Conservation (phyloP, 1,140 invertebrate species). For the Zaprionus ghesquierei region DNA sequence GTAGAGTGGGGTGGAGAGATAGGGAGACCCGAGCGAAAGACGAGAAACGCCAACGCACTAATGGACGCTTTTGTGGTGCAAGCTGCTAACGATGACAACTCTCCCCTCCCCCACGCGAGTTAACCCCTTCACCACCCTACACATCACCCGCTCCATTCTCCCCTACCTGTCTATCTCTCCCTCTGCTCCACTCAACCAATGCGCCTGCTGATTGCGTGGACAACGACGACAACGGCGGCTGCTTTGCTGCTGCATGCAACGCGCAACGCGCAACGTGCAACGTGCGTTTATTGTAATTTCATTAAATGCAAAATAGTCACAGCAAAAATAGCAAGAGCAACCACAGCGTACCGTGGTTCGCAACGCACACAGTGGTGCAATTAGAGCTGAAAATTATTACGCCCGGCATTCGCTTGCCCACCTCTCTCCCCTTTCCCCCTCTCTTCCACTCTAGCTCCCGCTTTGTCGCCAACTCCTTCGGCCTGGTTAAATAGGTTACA, state of each 20-base stretch:
- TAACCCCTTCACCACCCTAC: not conserved
- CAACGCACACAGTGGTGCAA: conserved; percentile 34
- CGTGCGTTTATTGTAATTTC: conserved; percentile 77
- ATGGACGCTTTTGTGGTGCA: conserved; percentile 59
- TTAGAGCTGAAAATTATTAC: conserved; percentile 70
- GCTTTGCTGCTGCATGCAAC: conserved; percentile 29
- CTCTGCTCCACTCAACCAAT: not conserved
- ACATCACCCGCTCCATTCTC: not conserved
- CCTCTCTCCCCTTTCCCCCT: not conserved
- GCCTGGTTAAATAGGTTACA: conserved; percentile 68
- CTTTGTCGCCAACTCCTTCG: not conserved
- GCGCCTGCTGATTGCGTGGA: conserved; percentile 30
- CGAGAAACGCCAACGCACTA: conserved; percentile 70
- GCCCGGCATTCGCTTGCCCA: conserved; percentile 18
- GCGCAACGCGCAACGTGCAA: conserved; percentile 26
- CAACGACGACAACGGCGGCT: conserved; percentile 15
- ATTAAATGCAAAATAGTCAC: conserved; percentile 76
- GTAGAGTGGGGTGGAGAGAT: conserved; percentile 4
- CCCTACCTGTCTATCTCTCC: not conserved
- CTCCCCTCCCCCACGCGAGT: not conserved
- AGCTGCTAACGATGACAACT: conserved; percentile 59
- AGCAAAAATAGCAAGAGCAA: conserved; percentile 47
- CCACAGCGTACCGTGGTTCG: conserved; percentile 1
- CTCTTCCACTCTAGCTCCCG: conserved; percentile 5
- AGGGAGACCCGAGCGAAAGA: not conserved